Evolutionary conservation across 2,888 invertebrate species (phyloP).

Genomic region (Ophion slaviceki): DNA sequence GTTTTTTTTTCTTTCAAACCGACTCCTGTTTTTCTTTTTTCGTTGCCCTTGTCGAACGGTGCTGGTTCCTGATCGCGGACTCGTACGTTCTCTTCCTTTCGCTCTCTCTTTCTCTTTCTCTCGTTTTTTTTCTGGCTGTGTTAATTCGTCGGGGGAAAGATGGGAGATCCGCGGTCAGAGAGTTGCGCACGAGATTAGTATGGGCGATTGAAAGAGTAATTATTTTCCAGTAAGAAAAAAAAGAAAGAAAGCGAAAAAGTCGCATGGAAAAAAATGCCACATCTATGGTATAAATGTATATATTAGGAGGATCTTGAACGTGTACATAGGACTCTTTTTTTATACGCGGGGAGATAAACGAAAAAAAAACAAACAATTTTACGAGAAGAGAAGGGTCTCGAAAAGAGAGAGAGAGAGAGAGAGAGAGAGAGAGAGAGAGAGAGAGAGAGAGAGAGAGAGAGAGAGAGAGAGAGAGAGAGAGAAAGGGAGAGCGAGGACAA

Average conservation of each 20-base stretch:
- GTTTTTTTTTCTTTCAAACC: neutral
- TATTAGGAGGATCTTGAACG: neutral
- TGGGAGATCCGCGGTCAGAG: neutral
- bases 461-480: constrained; percentile 1
- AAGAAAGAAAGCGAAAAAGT: constrained; percentile 14
- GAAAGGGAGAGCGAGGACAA: constrained; percentile 15
- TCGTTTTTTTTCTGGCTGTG: constrained; percentile 46
- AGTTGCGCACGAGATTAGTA: neutral
- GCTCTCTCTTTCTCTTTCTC: constrained; percentile 9
- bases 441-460: constrained; percentile 4
- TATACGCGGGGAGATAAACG: constrained; percentile 71
- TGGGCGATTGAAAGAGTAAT: constrained; percentile 25
- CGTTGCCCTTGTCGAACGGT: constrained; percentile 9
- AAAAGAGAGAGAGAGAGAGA: neutral
- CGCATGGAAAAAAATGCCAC: constrained; percentile 68
- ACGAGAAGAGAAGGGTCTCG: constrained; percentile 44
- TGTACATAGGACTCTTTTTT: constrained; percentile 77
- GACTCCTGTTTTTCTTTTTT: neutral
- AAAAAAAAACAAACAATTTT: constrained; percentile 61
- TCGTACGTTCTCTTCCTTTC: neutral
- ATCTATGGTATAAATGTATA: constrained; percentile 56
- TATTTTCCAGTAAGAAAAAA: constrained; percentile 57
- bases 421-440: constrained; percentile 14
- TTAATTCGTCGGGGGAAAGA: constrained; percentile 30
- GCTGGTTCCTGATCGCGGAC: neutral